Evolutionary conservation across 1,140 invertebrate species (phyloP), one percentile per base, ranked within the genome.

Genomic region (Pantala flavescens): DNA sequence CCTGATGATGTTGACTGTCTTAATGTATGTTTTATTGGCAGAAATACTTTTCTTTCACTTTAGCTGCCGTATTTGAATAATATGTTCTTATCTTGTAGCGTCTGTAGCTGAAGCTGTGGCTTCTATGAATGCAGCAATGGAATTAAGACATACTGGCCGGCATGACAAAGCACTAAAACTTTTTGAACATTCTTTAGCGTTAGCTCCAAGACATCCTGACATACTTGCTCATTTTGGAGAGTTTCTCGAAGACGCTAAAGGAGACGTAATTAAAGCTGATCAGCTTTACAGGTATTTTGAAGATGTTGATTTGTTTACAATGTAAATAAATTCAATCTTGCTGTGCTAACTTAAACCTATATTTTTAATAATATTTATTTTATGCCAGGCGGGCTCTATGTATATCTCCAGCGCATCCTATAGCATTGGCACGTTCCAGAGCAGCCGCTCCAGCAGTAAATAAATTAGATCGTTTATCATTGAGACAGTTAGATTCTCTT

Each of bases 211-310:
- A 77, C 93, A 98, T 85, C 92, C 96, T 0, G 95, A 98, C 79
- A 89, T 98, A 71, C 83, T 99, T 14, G 94, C 93, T 78, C 88
- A 93, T 77, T 98, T 96, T 83, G 97, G 97, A 28, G 94, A 98
- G 83, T 97, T 97, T 83, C 82, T 98, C 24, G 96, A 98, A 83
- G 88, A 91, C 74, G 90, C 90, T 21, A 63, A 63, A 14, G 49
- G 49, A 7, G 93, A 98, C 84, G 84, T 98, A 24, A 87, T 98
- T 0, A 87, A 88, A 81, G 97, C 97, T 7, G 95, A 98, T 85
- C 92, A 94, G 79, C 87, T 95, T 77, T 98, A 96, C 82, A 63
- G 49, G 49, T 63, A 63, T 5, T 2, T 5, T 36, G 9, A 5
- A 9, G 28, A 36, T 9, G 9, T 36, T n/a, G n/a, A n/a, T n/a